Evolutionary conservation across 2,113 vertebrate species (phyloP), one percentile per base, ranked within the genome.

Genomic region (Pollachius pollachius): DNA sequence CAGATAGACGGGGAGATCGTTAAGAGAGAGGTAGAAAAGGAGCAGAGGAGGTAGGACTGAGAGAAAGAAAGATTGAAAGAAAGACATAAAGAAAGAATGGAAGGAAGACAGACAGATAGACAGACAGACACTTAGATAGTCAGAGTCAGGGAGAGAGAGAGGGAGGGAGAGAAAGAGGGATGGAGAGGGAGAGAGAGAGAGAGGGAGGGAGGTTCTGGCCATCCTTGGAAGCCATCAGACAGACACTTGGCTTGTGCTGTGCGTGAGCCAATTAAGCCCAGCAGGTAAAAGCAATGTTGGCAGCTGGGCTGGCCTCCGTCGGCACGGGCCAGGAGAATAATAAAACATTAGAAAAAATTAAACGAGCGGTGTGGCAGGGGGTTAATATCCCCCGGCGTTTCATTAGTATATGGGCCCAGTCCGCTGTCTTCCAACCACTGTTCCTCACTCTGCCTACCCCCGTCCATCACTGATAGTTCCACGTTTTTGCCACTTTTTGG

Each of bases 351-450:
- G 41, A 48, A 48, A 9, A 48, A 48, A 48, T 48, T 7, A 48
- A 48, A 48, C 41, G 41, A 48, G 41, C 41, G 41, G 9, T 48
- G 8, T 9, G 8, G 13, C 37, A 15, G 19, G 18, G 16, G 25
- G 15, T 19, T 52, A 48, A 65, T 52, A 37, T 52, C 64, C 12
- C 1, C 17, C 37, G 12, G 9, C 37, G 54, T 84, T 85, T 88
- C 83, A 88, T 86, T 79, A 85, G 70, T 64, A 68, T 84, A 88
- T 88, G 82, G 86, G 74, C 81, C 85, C 77, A 18, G 64, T 68
- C 69, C 62, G 57, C 56, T 62, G 15, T 21, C 72, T 65, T 84
- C 78, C 72, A 77, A 77, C 63, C 75, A 74, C 77, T 60, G 9
- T 62, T 64, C 61, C 21, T 16, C 15, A 9, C 12, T 48, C 11